These are phyloP conservation scores for Pseudochirops corinnae DNA, from an alignment of 2,797 vertebrate species.

Conservation along the genomic window DNA sequence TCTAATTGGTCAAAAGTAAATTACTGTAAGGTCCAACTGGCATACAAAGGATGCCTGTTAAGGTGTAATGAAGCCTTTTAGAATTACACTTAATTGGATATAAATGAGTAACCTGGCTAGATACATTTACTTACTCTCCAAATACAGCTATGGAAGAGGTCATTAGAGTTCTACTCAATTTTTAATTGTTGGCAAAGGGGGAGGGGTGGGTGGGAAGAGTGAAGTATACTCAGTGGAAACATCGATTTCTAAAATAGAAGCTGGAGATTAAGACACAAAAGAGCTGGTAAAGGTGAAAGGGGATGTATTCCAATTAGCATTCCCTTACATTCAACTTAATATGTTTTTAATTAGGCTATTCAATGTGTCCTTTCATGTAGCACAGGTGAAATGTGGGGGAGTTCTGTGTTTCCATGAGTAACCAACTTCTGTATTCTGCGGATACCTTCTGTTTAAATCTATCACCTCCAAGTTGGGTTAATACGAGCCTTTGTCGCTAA, in stretches of 20 bases:
- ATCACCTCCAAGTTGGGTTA: constrained; percentile 49
- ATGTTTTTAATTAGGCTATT: constrained; percentile 51
- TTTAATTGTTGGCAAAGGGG: constrained; percentile 42
- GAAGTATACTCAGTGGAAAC: constrained; percentile 13
- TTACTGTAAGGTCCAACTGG: background rate
- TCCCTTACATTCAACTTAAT: constrained; percentile 51
- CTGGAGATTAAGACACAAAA: constrained; percentile 52
- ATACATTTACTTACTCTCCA: background rate
- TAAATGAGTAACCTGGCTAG: background rate
- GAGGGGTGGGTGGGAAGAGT: background rate
- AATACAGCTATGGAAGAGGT: background rate
- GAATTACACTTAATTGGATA: background rate
- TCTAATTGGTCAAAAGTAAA: background rate
- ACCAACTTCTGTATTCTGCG: constrained; percentile 41
- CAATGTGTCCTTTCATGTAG: constrained; percentile 51
- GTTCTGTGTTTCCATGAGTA: constrained; percentile 50
- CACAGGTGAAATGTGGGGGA: constrained; percentile 50
- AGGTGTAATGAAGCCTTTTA: background rate
- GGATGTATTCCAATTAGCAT: constrained; percentile 24
- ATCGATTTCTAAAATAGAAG: constrained; percentile 42
- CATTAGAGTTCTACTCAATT: constrained; percentile 29
- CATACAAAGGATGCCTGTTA: background rate
- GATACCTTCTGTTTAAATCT: constrained; percentile 38
- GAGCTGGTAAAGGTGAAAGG: constrained; percentile 40
- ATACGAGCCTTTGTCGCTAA: constrained; percentile 48